Evolutionary conservation across 1,140 invertebrate genomes (phyloP), one percentile per base, ranked within the genome.

Genomic region (Nasonia longicornis): DNA sequence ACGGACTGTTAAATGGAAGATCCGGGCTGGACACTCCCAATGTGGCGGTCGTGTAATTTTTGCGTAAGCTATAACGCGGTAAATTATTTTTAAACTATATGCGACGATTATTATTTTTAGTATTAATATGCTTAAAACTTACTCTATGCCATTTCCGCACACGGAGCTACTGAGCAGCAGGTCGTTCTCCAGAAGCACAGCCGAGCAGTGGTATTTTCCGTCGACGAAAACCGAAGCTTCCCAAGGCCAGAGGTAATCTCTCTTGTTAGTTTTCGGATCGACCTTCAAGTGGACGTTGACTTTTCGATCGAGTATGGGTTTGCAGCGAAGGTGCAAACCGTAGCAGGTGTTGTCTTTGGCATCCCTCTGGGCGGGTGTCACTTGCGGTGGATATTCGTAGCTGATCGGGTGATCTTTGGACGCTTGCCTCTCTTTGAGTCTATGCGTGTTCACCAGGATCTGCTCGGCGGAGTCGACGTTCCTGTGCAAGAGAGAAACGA

Each of bases 161-260:
- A 89, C 88, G 4, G 91, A 87, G 79, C 92, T 93, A 2, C 94
- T 91, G 29, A 95, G 81, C 48, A 95, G 88, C 94, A 94, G 95
- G 35, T 92, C 88, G 3, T 87, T 79, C 83, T 94, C 91, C n/a
- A 96, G 86, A 76, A 95, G 89, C 78, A 93, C 90, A 2, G 94
- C 95, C 16, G 93, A 90, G 86, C 95, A 95, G 85, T 88, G 92
- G 82, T 94, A 94, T 42, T 87, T 85, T 29, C 95, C 95, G 85
- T 95, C 92, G 0, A 92, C 89, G 87, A 93, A 94, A 52, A 96
- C 89, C 82, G 93, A 93, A 0, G 92, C 94, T 81, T 93, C 89
- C 95, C 95, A 96, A 1, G 95, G 94, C 91, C 92, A 92, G 66
- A 89, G 84, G 81, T 90, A 91, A 20, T 85, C 85, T 16, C 87